Evolutionary conservation across 2,888 invertebrate genomes (phyloP).

Genomic region (Drosophila glabriapex): DNA sequence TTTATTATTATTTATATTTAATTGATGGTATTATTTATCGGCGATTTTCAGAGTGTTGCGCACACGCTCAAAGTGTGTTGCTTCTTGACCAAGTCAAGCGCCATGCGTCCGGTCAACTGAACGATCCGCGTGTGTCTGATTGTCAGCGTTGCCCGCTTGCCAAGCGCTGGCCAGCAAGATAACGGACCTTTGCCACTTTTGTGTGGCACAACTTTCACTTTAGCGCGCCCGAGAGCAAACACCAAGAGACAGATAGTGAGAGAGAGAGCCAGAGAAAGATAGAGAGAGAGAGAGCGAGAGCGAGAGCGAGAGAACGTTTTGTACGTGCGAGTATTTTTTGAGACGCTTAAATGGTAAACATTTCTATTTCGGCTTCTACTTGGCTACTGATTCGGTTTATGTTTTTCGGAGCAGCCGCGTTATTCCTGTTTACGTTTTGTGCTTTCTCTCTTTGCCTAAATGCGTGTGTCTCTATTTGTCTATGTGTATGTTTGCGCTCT

Average conservation of each 20-base stretch:
- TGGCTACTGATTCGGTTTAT: conserved; percentile 46
- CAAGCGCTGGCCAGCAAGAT: conserved; percentile 80
- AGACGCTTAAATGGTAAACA: conserved; percentile 78
- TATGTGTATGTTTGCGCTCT: conserved; percentile 31
- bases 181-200: conserved; percentile 83
- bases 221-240: conserved; percentile 65
- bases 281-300: conserved; percentile 8
- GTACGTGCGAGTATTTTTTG: conserved; percentile 74
- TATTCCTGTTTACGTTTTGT: conserved; percentile 63
- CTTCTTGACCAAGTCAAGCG: conserved; percentile 51
- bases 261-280: conserved; percentile 4
- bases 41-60: conserved; percentile 46
- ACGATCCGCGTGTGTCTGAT: conserved; percentile 82
- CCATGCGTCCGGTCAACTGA: conserved; percentile 81
- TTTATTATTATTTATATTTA: conserved; percentile 10
- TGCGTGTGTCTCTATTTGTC: conserved; percentile 9
- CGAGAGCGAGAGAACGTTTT: conserved; percentile 4
- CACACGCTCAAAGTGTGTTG: conserved; percentile 40
- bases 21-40: conserved; percentile 22
- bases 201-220: conserved; percentile 83
- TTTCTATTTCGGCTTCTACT: conserved; percentile 75
- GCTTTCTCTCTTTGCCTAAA: conserved; percentile 57
- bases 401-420: conserved; percentile 24
- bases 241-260: conserved; percentile 9
- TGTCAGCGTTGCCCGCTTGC: conserved; percentile 60